Percentiles rank a stretch among this genome's conserved stretches.
These are phyloP conservation scores for Acrobasis suavella DNA, from an alignment of 2,888 invertebrate genomes.

Conservation along the genomic window DNA sequence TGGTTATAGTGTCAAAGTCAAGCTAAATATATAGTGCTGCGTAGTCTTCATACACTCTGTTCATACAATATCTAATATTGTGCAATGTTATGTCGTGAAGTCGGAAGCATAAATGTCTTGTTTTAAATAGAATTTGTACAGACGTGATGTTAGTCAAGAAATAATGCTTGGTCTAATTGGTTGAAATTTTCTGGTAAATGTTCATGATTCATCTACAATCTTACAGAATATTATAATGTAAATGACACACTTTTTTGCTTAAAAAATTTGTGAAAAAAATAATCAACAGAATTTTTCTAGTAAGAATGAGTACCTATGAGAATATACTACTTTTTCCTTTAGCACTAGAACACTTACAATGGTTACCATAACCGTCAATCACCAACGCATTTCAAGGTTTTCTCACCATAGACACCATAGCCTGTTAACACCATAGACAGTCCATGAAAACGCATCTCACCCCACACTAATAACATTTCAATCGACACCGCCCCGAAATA, in stretches of 20 bases:
- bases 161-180: no score
- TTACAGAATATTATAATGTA: no score
- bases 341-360: no score
- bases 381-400: no score
- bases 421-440: constrained; percentile 9
- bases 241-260: no score
- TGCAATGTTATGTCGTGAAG: constrained; percentile 1
- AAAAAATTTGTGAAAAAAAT: no score
- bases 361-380: not conserved
- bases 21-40: constrained; percentile 14
- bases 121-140: not conserved
- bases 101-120: constrained; percentile 8
- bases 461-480: not conserved
- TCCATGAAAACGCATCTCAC: not conserved
- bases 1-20: constrained; percentile 8
- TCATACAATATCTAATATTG: constrained; percentile 12
- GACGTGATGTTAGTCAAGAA: not conserved
- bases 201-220: no score
- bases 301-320: no score
- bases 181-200: no score
- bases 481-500: not conserved
- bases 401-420: not conserved
- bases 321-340: no score
- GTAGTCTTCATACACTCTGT: constrained; percentile 1
- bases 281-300: no score